Evolutionary conservation across 2,888 invertebrate genomes (phyloP).

Genomic region (Anoplius nigerrimus): DNA sequence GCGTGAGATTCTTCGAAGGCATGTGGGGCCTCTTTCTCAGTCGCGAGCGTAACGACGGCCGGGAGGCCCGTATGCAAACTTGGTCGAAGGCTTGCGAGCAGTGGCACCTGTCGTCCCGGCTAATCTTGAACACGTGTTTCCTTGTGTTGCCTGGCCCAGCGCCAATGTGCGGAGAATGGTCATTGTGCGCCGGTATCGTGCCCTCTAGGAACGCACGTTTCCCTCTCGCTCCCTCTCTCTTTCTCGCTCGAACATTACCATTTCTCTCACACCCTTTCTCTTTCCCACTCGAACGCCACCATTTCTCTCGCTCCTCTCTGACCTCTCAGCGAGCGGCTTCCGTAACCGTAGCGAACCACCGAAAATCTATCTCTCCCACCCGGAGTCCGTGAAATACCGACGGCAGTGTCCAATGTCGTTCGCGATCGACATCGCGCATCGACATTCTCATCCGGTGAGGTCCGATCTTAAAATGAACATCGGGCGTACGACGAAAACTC

Average conservation of each 20-base stretch:
- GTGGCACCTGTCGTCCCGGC: constrained; percentile 71
- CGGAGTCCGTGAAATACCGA: too few relatives aligned
- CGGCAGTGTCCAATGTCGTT: too few relatives aligned
- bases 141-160: constrained; percentile 64
- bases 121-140: constrained; percentile 74
- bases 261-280: background rate
- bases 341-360: constrained; percentile 19
- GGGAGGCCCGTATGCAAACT: constrained; percentile 53
- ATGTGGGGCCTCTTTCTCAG: constrained; percentile 34
- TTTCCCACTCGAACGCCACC: background rate
- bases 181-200: constrained; percentile 51
- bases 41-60: constrained; percentile 29
- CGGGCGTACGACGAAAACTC: constrained; percentile 31
- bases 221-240: background rate
- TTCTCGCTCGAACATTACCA: background rate
- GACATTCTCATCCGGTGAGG: too few relatives aligned
- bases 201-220: constrained; percentile 26
- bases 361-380: constrained; percentile 19
- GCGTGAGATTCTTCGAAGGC: constrained; percentile 33
- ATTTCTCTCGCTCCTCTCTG: background rate
- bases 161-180: constrained; percentile 62
- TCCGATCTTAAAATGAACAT: constrained; percentile 51
- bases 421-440: too few relatives aligned
- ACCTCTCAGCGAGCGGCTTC: background rate
- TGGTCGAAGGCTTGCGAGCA: constrained; percentile 51